Base-by-base conservation (phyloP, 2,888 invertebrate genomes). In the Aleiodes alternator region DNA sequence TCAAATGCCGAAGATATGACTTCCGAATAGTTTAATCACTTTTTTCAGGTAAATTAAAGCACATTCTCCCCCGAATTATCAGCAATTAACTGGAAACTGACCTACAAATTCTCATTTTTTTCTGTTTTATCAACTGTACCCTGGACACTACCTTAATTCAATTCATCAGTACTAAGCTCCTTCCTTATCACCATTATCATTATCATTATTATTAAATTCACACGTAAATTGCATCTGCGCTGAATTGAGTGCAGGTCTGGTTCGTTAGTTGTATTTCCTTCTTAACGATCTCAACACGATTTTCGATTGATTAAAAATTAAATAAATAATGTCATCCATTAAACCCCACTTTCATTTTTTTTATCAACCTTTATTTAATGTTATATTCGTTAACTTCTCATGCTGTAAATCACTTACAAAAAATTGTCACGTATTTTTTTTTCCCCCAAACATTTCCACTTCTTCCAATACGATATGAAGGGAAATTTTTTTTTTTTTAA, bases 301-400 rank as follows among this genome's bases (percentile, higher is more conserved):
- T 29, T 55, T 55, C 14, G 14, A 43, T 48, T 11, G 61, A 38
- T 64, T 64, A 9, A 9, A 48, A 48, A 48, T 9, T 48, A 16
- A 16, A 16, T 48, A 48, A 16, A 48, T 43, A 43, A 64, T 12
- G 16, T 43, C 3, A 38, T 74, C 57, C 43, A 70, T 59, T 72
- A 53, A 68, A 23, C 71, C 43, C 64, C 77, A 77, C 83, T 83
- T 84, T 83, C 83, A 83, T 85, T 81, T 84, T 53, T 70, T 70
- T 34, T 34, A 23, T 23, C 23, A 23, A 23, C 61, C 38, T 43
- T 38, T 43, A 43, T 11, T 11, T 48, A 56, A 73, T 69, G 55
- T 38, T 38, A 38, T 38, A 38, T 38, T 38, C 38, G 38, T 43
- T 16, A 11, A 70, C 80, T 79, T 73, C 61, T 78, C 78, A 73